A percentile compares a stretch with the other conserved stretches of the same genome.
Evolutionary conservation across 1,140 invertebrate genomes (phyloP).

Genomic region (Sarcophaga bullata): DNA sequence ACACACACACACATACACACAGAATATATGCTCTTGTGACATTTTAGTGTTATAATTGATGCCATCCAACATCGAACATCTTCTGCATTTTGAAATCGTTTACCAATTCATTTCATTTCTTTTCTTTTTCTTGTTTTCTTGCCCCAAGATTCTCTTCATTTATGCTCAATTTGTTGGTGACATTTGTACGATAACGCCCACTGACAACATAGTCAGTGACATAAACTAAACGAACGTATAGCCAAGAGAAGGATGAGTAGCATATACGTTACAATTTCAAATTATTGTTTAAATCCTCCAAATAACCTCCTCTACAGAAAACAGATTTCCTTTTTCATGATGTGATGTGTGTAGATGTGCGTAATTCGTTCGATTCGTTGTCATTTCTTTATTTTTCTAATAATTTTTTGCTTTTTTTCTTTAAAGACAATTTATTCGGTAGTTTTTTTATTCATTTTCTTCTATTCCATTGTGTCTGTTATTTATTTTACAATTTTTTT

Average conservation of each 20-base stretch:
- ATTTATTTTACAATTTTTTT: too few species aligned
- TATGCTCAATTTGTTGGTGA: slow-evolving; percentile 28
- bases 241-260: too few species aligned
- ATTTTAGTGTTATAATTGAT: slow-evolving; percentile 38
- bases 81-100: background rate
- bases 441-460: too few species aligned
- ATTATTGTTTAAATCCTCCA: slow-evolving; percentile 19
- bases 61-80: slow-evolving; percentile 28
- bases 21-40: background rate
- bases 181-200: slow-evolving; percentile 34
- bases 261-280: slow-evolving; percentile 10
- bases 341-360: too few species aligned
- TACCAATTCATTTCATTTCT: background rate
- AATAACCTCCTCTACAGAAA: background rate
- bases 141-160: background rate
- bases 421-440: background rate
- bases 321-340: too few species aligned
- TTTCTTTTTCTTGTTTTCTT: background rate
- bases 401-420: background rate
- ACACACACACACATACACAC: background rate
- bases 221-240: too few species aligned
- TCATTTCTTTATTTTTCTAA: background rate
- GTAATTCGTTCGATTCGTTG: background rate
- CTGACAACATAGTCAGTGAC: background rate
- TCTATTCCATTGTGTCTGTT: too few species aligned